Percentiles rank a stretch among this genome's conserved stretches.
phyloP scores from a whole-genome alignment of 1,140 invertebrate genomes.

The Diuraphis noxia region DNA sequence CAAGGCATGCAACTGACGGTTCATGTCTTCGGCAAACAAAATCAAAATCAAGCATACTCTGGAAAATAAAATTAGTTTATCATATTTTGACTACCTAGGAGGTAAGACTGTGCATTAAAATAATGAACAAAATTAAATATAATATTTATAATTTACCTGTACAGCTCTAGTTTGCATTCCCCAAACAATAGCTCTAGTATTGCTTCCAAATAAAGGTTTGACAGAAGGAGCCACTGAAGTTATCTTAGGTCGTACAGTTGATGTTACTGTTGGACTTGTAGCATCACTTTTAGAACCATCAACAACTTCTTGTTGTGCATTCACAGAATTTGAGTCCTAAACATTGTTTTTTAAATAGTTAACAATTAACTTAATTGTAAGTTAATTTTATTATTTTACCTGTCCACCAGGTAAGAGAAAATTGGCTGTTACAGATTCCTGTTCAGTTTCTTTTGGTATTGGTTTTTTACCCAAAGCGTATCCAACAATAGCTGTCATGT shows the following conservation, averaged over 20 bases:
- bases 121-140: slow-evolving; percentile 3
- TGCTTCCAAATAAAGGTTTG: slow-evolving; percentile 73
- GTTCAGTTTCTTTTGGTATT: slow-evolving; percentile 73
- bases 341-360: not conserved
- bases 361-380: not conserved
- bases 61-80: slow-evolving; percentile 53
- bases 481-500: slow-evolving; percentile 99
- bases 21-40: slow-evolving; percentile 91
- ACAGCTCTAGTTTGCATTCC: slow-evolving; percentile 99
- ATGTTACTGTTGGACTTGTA: slow-evolving; percentile 54
- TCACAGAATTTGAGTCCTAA: slow-evolving; percentile 49
- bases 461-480: slow-evolving; percentile 92
- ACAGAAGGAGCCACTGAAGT: not conserved
- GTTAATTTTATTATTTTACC: slow-evolving; percentile 26
- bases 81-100: not conserved
- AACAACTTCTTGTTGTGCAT: slow-evolving; percentile 48
- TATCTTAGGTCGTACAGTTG: slow-evolving; percentile 55
- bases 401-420: slow-evolving; percentile 87
- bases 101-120: not conserved
- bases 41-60: slow-evolving; percentile 97
- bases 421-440: slow-evolving; percentile 83
- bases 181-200: slow-evolving; percentile 96
- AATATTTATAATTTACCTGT: slow-evolving; percentile 64
- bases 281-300: slow-evolving; percentile 54
- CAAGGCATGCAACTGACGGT: slow-evolving; percentile 90